Base-by-base conservation (phyloP, 2,113 vertebrate species). In the Henicopernis longicauda region DNA sequence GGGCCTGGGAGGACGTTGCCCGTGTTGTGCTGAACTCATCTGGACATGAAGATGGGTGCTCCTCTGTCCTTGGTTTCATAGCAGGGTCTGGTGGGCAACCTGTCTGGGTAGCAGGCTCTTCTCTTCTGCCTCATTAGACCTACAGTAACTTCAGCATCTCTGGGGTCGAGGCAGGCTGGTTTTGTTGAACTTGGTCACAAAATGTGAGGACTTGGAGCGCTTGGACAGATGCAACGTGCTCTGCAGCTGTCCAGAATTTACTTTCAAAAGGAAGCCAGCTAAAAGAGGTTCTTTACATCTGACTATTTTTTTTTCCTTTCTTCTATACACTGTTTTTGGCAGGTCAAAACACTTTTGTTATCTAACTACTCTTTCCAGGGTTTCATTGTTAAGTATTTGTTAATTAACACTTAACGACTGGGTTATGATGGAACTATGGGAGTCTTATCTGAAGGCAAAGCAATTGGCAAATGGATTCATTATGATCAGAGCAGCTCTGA, bases 321-420 rank as follows among this genome's bases (percentile, higher is more conserved):
- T 65, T 73, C 17, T 50, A 17, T 76, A 8, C 18, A 49, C 16
- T 79, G 9, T 38, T 54, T 82, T 44, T 54, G 78, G 45, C 25
- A 38, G 86, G 81, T 69, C 66, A 47, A 47, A 76, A 11, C n/a
- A 49, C 76, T 91, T 83, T 54, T 54, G 12, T 71, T 78, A 82
- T 55, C 16, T 57, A 76, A 54, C 29, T 82, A 32, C 89, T 90
- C 71, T n/a, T 96, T 61, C 40, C 66, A 38, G 19, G 3, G 20
- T 59, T 84, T 93, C 44, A 65, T 74, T 85, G 52, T 93, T 93
- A 71, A 93, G 40, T 74, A 14, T 63, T 89, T 97, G 69, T 92
- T 97, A 97, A 97, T 96, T 94, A 97, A 79, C 73, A 25, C 67
- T 81, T 92, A 97, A 92, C 18, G 29, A 83, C 88, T 87, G 76